Base-by-base conservation (phyloP, 2,113 vertebrate genomes). In the Heterotis niloticus region DNA sequence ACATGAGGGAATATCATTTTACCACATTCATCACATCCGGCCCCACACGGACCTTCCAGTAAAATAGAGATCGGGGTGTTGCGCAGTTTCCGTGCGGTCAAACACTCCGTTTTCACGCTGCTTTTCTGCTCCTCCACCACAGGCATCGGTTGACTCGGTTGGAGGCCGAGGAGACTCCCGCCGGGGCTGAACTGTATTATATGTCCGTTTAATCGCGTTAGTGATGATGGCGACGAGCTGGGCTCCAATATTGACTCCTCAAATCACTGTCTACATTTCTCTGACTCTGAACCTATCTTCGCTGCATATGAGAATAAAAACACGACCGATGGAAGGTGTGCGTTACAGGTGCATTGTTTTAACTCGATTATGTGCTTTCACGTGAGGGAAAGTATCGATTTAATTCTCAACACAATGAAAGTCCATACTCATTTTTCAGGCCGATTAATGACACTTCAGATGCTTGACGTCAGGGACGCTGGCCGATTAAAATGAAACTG, bases 81-180 rank as follows among this genome's bases (percentile, higher is more conserved):
- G 85, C 83, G 4, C 85, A 88, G 90, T 87, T 88, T 88, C 75
- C 85, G 80, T 65, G 80, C 83, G 79, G 87, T 90, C 86, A 84
- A 64, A 84, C 87, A 94, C 94, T 93, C 90, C 87, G 85, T 89
- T 87, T 84, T 83, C 85, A 76, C 83, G 84, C 83, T 18, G 87
- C 86, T 84, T 88, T 84, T 87, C 89, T 85, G 84, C 88, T 87
- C 84, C 85, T 0, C 84, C 85, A 88, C 87, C 86, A 83, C 72
- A 81, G 78, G 82, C 81, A 89, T 84, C 81, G 80, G 76, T 69
- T 76, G 78, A 81, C 76, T 85, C 79, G 82, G 84, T 83, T 73
- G 77, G 16, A 66, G 79, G 67, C 9, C 78, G 80, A 85, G 84
- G 83, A 78, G 84, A 84, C 79, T 84, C 82, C 82, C 74, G 79